Conservation (phyloP, 2,113 vertebrate species). For the Cyanistes caeruleus region DNA sequence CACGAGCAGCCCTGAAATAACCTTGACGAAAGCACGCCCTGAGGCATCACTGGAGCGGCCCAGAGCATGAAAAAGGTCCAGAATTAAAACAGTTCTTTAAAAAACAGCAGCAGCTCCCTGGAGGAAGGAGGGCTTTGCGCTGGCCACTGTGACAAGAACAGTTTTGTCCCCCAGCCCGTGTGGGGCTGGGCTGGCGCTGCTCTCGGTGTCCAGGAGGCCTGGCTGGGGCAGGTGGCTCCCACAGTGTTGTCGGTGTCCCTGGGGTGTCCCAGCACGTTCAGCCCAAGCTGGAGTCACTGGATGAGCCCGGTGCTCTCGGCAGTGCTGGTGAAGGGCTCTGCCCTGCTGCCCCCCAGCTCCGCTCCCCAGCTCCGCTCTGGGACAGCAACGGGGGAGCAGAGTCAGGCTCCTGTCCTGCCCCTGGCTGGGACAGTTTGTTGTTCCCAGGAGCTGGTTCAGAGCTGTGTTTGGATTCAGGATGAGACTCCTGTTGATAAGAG, state of each 20-base stretch:
- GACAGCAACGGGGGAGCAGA: not conserved
- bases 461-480: not conserved
- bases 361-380: not conserved
- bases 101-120: not conserved
- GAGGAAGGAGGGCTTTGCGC: not conserved
- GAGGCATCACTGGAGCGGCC: rapidly evolving
- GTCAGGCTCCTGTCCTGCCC: not conserved
- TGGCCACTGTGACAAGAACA: rapidly evolving
- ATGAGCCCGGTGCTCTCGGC: not conserved
- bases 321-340: not conserved
- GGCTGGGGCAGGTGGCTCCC: not conserved
- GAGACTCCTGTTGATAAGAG: not conserved
- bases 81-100: not conserved
- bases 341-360: rapidly evolving
- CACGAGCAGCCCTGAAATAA: not conserved
- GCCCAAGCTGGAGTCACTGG: not conserved
- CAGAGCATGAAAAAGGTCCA: not conserved
- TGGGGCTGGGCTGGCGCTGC: not conserved
- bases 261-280: not conserved
- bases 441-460: not conserved
- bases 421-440: not conserved
- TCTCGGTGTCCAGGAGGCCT: not conserved
- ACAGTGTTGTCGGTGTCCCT: not conserved
- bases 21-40: not conserved
- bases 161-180: not conserved